These are phyloP conservation scores for Drosophila macrospina DNA, from an alignment of 2,888 invertebrate genomes.

Conservation along the genomic window DNA sequence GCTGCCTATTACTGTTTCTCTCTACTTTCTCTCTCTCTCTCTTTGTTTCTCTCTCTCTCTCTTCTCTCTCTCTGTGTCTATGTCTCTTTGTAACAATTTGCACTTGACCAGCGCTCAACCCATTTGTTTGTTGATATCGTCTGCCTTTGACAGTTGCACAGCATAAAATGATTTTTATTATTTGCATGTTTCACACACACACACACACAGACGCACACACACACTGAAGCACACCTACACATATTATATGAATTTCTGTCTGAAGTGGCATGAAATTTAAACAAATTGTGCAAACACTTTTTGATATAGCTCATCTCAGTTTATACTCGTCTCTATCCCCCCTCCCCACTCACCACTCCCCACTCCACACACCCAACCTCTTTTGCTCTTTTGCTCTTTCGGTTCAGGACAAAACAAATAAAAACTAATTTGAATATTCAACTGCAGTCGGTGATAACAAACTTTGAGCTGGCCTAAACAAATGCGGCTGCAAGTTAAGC, in stretches of 20 bases:
- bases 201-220: slow-evolving; percentile 8
- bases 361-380: too few relatives aligned
- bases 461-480: slow-evolving; percentile 66
- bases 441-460: slow-evolving; percentile 72
- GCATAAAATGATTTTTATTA: slow-evolving; percentile 59
- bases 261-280: slow-evolving; percentile 71
- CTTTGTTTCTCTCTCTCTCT: slow-evolving; percentile 2
- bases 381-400: slow-evolving; percentile 32
- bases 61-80: not conserved
- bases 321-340: not conserved
- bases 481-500: slow-evolving; percentile 55
- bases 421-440: slow-evolving; percentile 74
- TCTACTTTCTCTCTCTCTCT: not conserved
- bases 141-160: slow-evolving; percentile 66
- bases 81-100: slow-evolving; percentile 46
- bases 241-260: slow-evolving; percentile 68
- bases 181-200: slow-evolving; percentile 47
- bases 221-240: slow-evolving; percentile 25
- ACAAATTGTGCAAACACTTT: slow-evolving; percentile 77
- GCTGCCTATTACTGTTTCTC: not conserved
- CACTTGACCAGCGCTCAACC: slow-evolving; percentile 66
- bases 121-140: slow-evolving; percentile 43
- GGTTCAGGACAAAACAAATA: slow-evolving; percentile 52
- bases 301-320: slow-evolving; percentile 42
- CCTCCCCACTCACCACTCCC: too few relatives aligned